A percentile compares a stretch with the other conserved stretches of the same genome.
phyloP scores from a whole-genome alignment of 2,797 vertebrate species.

The Tinamus major region DNA sequence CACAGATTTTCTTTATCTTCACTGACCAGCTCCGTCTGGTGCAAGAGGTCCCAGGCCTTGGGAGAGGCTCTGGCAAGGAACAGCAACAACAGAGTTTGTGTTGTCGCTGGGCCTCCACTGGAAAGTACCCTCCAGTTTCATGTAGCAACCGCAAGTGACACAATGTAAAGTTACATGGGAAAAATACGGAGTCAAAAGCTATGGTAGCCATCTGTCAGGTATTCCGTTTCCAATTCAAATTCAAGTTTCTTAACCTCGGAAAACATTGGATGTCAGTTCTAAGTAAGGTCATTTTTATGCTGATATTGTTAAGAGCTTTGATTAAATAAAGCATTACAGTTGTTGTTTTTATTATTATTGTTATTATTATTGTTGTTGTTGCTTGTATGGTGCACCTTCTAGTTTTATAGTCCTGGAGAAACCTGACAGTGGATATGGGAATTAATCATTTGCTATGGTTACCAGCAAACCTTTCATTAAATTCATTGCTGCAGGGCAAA shows the following conservation, averaged over 20 bases:
- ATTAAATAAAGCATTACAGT: neutral
- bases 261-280: neutral
- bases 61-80: neutral
- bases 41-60: neutral
- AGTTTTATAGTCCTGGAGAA: slow-evolving; percentile 28
- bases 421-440: slow-evolving; percentile 13
- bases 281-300: neutral
- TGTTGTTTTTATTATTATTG: neutral
- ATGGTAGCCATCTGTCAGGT: neutral
- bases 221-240: neutral
- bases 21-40: neutral
- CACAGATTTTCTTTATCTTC: neutral
- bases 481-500: slow-evolving; percentile 44
- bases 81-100: neutral
- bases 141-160: neutral
- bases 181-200: neutral
- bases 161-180: neutral
- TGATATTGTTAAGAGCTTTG: neutral
- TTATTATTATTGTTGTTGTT: neutral
- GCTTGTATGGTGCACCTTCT: neutral
- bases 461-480: slow-evolving; percentile 53
- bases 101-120: neutral
- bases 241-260: neutral
- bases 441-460: slow-evolving; percentile 56
- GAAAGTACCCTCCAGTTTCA: neutral